These are phyloP conservation scores for Istiophorus platypterus DNA, from an alignment of 2,113 vertebrate species.

Conservation along the genomic window DNA sequence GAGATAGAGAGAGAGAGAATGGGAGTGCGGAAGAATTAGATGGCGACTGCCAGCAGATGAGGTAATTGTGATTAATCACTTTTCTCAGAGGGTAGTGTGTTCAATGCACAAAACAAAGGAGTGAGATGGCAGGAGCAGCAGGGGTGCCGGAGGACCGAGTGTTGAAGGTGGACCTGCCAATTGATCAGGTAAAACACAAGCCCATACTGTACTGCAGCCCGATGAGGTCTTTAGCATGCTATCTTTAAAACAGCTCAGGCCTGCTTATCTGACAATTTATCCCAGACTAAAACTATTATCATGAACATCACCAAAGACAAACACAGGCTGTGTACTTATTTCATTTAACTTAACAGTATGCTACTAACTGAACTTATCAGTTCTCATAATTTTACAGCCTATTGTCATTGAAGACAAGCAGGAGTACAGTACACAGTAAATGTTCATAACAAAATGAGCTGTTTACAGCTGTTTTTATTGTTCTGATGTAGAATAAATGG, in stretches of 20 bases:
- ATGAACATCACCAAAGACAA: background rate
- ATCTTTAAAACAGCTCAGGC: constrained; percentile 20
- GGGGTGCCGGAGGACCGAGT: too few relatives aligned
- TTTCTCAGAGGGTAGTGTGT: constrained; percentile 81
- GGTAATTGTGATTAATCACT: constrained; percentile 85
- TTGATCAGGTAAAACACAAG: constrained; percentile 75
- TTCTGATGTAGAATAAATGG: constrained; percentile 13
- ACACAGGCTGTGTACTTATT: constrained; percentile 9
- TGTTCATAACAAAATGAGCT: constrained; percentile 24
- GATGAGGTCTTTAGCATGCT: constrained; percentile 20
- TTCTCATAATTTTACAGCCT: constrained; percentile 23
- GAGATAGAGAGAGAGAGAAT: constrained; percentile 27
- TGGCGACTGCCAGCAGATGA: constrained; percentile 68
- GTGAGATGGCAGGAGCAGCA: constrained; percentile 68
- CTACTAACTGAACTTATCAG: background rate
- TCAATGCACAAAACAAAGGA: constrained; percentile 78
- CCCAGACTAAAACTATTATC: constrained; percentile 23
- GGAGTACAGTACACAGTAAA: background rate
- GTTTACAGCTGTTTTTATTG: background rate
- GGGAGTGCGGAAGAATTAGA: constrained; percentile 60
- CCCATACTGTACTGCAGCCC: constrained; percentile 6
- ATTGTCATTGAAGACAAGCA: background rate
- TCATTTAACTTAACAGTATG: background rate
- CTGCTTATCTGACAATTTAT: constrained; percentile 35
- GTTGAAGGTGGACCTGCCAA: constrained; percentile 77